phyloP scores from a whole-genome alignment of 2,113 vertebrate species.

The Ictidomys tridecemlineatus region DNA sequence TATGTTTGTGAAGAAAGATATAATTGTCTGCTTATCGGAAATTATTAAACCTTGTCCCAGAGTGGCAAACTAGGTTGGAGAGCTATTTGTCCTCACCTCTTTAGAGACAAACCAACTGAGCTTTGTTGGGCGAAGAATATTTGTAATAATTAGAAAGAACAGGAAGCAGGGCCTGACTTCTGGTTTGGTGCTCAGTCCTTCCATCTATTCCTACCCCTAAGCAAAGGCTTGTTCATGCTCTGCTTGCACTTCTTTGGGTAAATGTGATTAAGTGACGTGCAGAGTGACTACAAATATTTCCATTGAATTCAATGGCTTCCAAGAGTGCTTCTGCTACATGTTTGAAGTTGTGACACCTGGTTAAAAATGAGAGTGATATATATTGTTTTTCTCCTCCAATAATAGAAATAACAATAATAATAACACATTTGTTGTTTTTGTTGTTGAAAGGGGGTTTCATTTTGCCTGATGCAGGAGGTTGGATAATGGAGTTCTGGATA shows the following conservation, averaged over 20 bases:
- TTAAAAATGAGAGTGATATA: neutral
- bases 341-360: neutral
- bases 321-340: neutral
- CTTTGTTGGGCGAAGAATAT: neutral
- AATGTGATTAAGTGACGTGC: neutral
- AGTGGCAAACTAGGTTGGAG: neutral
- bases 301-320: neutral
- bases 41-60: neutral
- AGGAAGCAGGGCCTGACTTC: neutral
- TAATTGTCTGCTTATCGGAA: neutral
- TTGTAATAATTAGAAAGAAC: neutral
- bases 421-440: neutral
- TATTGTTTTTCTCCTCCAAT: slow-evolving; percentile 11
- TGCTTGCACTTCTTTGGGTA: neutral
- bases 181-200: neutral
- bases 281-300: neutral
- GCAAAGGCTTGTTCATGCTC: neutral
- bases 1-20: slow-evolving; percentile 10
- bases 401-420: neutral
- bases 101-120: neutral
- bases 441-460: neutral
- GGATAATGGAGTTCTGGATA: neutral
- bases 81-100: neutral
- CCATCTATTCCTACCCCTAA: neutral
- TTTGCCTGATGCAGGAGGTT: neutral